Evolutionary conservation across 2,113 vertebrate species (phyloP), one percentile per base, ranked within the genome.

Genomic region (Charina bottae): DNA sequence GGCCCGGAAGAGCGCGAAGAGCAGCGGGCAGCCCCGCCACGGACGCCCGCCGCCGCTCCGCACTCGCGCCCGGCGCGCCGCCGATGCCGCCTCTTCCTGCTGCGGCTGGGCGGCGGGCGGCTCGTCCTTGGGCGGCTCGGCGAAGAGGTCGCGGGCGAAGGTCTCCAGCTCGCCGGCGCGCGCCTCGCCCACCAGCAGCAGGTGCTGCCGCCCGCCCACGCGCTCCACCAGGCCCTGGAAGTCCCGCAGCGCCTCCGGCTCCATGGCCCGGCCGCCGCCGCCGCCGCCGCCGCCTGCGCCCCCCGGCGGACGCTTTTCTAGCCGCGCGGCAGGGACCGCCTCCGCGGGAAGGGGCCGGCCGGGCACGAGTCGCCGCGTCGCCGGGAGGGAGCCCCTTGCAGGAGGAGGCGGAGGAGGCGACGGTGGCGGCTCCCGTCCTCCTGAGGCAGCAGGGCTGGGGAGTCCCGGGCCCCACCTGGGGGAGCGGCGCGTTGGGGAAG

Each of bases 121-220:
- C 42, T 42, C 42, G 42, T 42, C 42, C 42, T 42, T 42, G 42
- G 42, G 2, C 86, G 62, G 95, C 0, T 95, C 89, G 5, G 94
- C 96, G 91, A 97, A 95, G 62, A 97, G 49, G 0, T 95, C 96
- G 4, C 89, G 93, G 62, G 95, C 96, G 94, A 97, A 97, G 94
- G 93, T 93, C 84, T 89, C 93, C 94, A 97, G 92, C 54, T 94
- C 95, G 3, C 95, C 96, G 83, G 95, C 95, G 83, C 85, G 95
- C 93, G 94, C 96, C 93, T 97, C 97, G 62, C 95, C 96, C 93
- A 96, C 97, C 94, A 97, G 94, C 89, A 97, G 94, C 95, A 97
- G 95, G 64, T 93, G 94, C 88, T 83, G 93, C 90, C 95, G 94
- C 1, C 97, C 97, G 13, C 97, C 97, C 7, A 83, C 96, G 59